Evolutionary conservation across 92 coral and sea anemone genomes (phyloP), one percentile per base, ranked within the genome.

Genomic region (Desmophyllum pertusum): DNA sequence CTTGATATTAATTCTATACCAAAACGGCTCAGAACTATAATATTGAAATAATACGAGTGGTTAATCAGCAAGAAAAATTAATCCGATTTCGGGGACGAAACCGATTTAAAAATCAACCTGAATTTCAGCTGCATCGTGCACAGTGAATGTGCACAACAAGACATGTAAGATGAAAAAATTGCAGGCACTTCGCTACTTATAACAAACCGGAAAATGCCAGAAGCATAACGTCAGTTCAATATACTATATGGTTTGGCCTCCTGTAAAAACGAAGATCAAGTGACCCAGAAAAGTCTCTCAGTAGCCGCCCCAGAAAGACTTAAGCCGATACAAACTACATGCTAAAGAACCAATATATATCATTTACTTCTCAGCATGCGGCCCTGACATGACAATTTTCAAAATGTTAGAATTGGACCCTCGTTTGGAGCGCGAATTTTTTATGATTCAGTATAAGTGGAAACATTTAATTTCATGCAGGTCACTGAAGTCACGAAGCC

Each of bases 251-350:
- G 18, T 50, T 23, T 46, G 64, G 21, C 30, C 43, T 51, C 3
- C 33, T 27, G 31, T 38, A 17, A 62, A 14, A 73, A 31, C 33
- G 70, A 36, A 77, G 81, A 70, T 59, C 81, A 61, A 38, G 43
- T 39, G 4, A 4, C 33, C 7, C 0, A 33, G 29, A 80, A 68
- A 15, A 25, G 30, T 52, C 84, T 80, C 76, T 80, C 33, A 36
- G 10, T 25, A 30, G 68, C 46, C 59, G 7, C 62, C 31, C 6
- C 2, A 11, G 36, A 21, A 38, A 38, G n/a, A 50, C 46, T 63
- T 46, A n/a, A 67, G 75, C 65, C 46, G 21, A 65, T 37, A 68
- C 17, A 50, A 46, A 29, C 35, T 23, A 59, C 33, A 25, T 23
- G 67, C n/a, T n/a, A 67, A 25, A 27, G 23, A 80, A 50, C 65